Base-by-base conservation (phyloP, 1,140 invertebrate species). In the Daktulosphaira vitifoliae region DNA sequence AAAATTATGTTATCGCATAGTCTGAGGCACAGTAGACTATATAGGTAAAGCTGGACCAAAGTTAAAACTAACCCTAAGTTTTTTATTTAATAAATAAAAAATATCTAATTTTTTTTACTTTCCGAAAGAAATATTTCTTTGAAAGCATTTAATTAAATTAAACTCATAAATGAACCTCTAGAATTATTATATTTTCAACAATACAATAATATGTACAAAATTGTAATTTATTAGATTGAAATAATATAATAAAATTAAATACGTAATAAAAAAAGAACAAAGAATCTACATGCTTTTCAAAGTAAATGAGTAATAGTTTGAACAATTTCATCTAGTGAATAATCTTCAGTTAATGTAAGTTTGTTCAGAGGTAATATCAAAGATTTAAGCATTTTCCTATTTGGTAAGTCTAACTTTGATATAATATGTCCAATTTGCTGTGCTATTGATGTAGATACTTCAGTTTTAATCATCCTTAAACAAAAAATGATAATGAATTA, bases 391-490 rank as follows among this genome's bases (percentile, higher is more conserved):
- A 62, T n/a, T 11, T 33, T n/a, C 29, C 3, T 2, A 20, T 62
- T 15, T 33, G 8, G 3, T 9, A 25, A 5, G 6, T 62, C 42
- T 1, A 48, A 6, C 26, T 33, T 62, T 48, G 42, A 48, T 20
- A 62, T 29, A 6, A 48, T 1, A 29, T 46, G 42, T 62, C 25
- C 56, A 33, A 46, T 62, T 33, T 33, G 13, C 2, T 29, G 13
- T 29, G 25, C 25, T 18, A 62, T 48, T n/a, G 18, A 29, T 29
- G 23, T 62, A 20, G 42, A 62, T 0, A 62, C 6, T 62, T 48
- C 56, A 33, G 42, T 48, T 62, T 62, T 62, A 22, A 62, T 62
- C 42, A 48, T 62, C 22, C 56, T 62, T 15, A 15, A 22, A 5
- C 33, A 25, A 3, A 13, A 26, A 15, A 33, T 11, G 4, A 44